Percentiles rank a stretch among this genome's conserved stretches.
Evolutionary conservation across 1,140 invertebrate genomes (phyloP).

Genomic region (Amphibalanus amphitrite): DNA sequence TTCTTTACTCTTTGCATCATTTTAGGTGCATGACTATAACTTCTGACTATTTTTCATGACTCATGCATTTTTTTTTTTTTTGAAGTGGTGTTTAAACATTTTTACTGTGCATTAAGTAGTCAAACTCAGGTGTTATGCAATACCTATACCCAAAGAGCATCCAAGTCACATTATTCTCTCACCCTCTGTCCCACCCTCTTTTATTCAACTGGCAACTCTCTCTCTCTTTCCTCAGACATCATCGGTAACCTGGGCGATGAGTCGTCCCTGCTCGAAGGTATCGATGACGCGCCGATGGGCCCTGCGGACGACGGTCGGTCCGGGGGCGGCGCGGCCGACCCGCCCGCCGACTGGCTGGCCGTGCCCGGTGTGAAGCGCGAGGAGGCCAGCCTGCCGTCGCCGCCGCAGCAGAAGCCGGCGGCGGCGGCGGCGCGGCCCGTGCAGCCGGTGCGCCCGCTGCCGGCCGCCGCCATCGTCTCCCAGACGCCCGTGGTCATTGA

Average conservation of each 20-base stretch:
- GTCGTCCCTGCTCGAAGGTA: neutral
- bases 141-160: neutral
- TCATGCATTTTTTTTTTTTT: no score
- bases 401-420: neutral
- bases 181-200: neutral
- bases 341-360: neutral
- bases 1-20: no score
- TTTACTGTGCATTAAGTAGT: neutral
- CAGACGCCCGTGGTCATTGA: neutral
- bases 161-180: neutral
- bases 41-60: no score
- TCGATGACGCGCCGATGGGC: neutral
- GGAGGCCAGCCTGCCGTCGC: neutral
- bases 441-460: neutral
- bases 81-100: neutral
- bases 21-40: no score
- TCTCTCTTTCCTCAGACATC: neutral
- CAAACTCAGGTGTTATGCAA: neutral
- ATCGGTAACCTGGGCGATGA: neutral
- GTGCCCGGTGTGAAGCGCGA: neutral
- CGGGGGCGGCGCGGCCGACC: neutral
- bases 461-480: no score
- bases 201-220: neutral
- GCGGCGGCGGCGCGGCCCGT: neutral
- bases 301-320: neutral